phyloP scores from a whole-genome alignment of 2,113 vertebrate genomes.

The Plecotus auritus region DNA sequence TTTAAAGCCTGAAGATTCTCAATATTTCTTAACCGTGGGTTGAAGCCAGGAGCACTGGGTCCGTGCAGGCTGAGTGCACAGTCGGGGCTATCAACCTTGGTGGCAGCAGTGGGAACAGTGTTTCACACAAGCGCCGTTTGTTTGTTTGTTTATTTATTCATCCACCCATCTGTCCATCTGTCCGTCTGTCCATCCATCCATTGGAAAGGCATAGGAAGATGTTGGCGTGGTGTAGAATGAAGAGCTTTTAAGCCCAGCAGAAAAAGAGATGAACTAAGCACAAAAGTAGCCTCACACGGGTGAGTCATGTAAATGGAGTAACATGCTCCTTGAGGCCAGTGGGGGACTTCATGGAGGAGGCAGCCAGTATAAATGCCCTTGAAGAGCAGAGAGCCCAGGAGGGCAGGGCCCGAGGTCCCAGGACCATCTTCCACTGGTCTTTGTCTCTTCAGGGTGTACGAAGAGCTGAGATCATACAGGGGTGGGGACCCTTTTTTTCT shows the following conservation, averaged over 20 bases:
- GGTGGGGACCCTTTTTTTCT: no score
- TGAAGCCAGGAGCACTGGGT: neutral
- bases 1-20: neutral
- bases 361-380: neutral
- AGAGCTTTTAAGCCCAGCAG: neutral
- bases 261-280: neutral
- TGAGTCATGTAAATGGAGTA: neutral
- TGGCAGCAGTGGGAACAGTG: fast-evolving
- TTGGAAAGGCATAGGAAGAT: neutral
- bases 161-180: neutral
- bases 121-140: neutral
- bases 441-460: neutral
- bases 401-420: neutral
- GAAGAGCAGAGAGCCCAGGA: neutral
- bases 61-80: neutral
- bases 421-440: neutral
- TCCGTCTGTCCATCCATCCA: neutral
- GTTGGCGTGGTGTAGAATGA: neutral
- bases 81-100: neutral
- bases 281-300: neutral
- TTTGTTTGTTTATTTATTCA: neutral
- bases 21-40: neutral
- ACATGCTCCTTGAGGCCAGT: neutral
- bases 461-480: neutral
- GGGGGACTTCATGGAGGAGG: neutral